Conservation (phyloP, 2,113 vertebrate genomes). For the Meriones unguiculatus region DNA sequence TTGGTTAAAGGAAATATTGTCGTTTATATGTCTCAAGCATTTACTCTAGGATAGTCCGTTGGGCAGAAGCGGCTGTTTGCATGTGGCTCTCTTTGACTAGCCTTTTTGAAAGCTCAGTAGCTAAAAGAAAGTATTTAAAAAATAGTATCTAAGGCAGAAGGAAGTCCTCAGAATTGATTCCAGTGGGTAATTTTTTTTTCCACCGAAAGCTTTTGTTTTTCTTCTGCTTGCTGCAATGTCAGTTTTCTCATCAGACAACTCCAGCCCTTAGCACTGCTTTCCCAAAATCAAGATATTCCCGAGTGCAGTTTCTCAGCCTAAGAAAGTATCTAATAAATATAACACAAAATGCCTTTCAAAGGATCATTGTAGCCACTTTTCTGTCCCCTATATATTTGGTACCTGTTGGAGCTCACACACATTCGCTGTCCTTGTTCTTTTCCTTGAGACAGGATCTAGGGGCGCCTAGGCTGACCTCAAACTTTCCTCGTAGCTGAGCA, state of each 20-base stretch:
- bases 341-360: slow-evolving; percentile 41
- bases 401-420: neutral
- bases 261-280: neutral
- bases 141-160: neutral
- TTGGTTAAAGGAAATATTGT: slow-evolving; percentile 27
- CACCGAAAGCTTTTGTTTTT: slow-evolving; percentile 12
- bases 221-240: neutral
- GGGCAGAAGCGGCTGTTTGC: slow-evolving; percentile 6
- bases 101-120: slow-evolving; percentile 18
- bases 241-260: slow-evolving; percentile 42
- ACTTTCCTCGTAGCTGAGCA: neutral
- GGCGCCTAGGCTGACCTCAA: neutral
- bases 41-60: slow-evolving; percentile 42
- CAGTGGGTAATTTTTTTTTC: neutral
- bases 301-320: slow-evolving; percentile 1
- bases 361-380: slow-evolving; percentile 28
- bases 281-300: slow-evolving; percentile 21
- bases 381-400: neutral
- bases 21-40: slow-evolving; percentile 1
- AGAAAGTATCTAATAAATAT: slow-evolving; percentile 25
- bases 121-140: neutral
- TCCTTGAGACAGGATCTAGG: neutral
- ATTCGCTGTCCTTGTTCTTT: neutral
- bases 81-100: slow-evolving; percentile 14
- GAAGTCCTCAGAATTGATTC: slow-evolving; percentile 17